These are phyloP conservation scores for Saguinus imperator DNA, from an alignment of 2,113 vertebrate genomes.

Conservation along the genomic window DNA sequence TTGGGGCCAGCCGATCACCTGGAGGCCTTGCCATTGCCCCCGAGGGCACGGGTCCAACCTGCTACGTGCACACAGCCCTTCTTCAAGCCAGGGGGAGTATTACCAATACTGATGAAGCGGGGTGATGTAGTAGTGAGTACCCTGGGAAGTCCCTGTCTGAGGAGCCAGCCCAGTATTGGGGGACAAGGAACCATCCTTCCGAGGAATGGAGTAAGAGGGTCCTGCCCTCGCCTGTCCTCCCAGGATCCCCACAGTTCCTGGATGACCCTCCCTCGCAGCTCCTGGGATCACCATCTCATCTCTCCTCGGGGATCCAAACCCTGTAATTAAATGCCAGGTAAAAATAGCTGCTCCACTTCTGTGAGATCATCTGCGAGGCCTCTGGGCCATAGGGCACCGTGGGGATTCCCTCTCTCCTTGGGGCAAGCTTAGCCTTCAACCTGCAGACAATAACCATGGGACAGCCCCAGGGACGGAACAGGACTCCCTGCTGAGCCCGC, in stretches of 20 bases:
- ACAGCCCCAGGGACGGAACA: not conserved
- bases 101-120: not conserved
- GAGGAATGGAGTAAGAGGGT: not conserved
- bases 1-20: not conserved
- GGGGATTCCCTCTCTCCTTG: constrained; percentile 39
- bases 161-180: not conserved
- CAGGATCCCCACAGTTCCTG: not conserved
- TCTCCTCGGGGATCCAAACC: not conserved
- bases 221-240: not conserved
- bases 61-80: not conserved
- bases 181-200: not conserved
- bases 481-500: not conserved
- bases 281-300: not conserved
- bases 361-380: not conserved
- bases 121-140: not conserved
- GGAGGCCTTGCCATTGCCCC: not conserved
- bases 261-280: not conserved
- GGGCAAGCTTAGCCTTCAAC: not conserved
- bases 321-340: constrained; percentile 64
- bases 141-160: not conserved
- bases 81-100: not conserved
- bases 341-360: constrained; percentile 53
- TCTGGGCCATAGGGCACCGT: not conserved
- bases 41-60: not conserved
- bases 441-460: not conserved